Percentiles rank a stretch among this genome's conserved stretches.
phyloP scores from a whole-genome alignment of 2,888 invertebrate species.

The Aporophyla lueneburgensis region DNA sequence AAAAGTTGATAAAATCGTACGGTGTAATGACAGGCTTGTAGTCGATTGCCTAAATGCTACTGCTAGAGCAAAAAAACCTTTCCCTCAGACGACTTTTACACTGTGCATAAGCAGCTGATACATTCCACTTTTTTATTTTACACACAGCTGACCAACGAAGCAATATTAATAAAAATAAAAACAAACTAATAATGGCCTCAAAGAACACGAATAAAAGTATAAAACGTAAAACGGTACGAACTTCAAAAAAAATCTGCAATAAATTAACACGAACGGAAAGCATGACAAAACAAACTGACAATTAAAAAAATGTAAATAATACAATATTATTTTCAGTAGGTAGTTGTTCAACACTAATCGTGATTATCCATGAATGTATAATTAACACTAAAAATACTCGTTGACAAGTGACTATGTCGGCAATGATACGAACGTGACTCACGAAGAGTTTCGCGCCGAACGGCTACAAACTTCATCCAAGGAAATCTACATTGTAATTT shows the following conservation, averaged over 20 bases:
- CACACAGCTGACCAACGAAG: constrained; percentile 45
- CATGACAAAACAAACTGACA: constrained; percentile 59
- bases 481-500: constrained; percentile 16
- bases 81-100: constrained; percentile 38
- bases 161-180: constrained; percentile 46
- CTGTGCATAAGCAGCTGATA: constrained; percentile 53
- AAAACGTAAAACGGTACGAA: constrained; percentile 11
- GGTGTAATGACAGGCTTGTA: constrained; percentile 40
- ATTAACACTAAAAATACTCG: constrained; percentile 74
- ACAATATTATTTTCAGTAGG: constrained; percentile 57
- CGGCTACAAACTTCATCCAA: constrained; percentile 54
- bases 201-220: constrained; percentile 11
- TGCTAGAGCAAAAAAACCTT: constrained; percentile 44
- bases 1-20: constrained; percentile 43
- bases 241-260: constrained; percentile 28
- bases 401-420: constrained; percentile 73
- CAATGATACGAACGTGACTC: constrained; percentile 64
- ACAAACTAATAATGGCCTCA: constrained; percentile 11
- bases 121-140: constrained; percentile 48
- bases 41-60: constrained; percentile 30
- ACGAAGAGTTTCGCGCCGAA: constrained; percentile 67
- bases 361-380: constrained; percentile 72
- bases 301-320: constrained; percentile 50
- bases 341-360: constrained; percentile 66
- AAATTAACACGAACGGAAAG: constrained; percentile 55